These are phyloP conservation scores for Gallinago solitaria DNA, from an alignment of 2,797 vertebrate genomes.

Conservation along the genomic window DNA sequence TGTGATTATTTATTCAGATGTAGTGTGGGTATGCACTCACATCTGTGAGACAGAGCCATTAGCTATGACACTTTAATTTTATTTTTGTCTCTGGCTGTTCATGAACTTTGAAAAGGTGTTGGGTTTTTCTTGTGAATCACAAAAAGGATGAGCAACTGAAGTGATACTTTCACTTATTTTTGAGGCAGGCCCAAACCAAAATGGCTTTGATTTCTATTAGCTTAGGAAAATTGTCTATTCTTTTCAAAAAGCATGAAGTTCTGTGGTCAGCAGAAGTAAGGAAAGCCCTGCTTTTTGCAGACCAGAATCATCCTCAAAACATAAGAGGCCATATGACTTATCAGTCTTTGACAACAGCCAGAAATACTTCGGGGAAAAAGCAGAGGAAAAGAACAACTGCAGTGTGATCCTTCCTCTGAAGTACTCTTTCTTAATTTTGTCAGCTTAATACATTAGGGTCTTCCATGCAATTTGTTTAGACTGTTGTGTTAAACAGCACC, in stretches of 20 bases:
- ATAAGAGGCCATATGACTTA: background rate
- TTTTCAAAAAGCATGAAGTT: background rate
- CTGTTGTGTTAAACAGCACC: background rate
- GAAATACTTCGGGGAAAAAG: background rate
- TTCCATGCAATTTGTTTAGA: background rate
- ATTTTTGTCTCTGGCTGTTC: background rate
- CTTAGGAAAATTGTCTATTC: background rate
- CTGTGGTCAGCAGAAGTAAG: background rate
- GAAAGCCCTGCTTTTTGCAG: background rate
- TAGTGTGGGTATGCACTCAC: background rate
- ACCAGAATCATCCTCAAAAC: background rate
- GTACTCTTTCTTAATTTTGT: background rate
- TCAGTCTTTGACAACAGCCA: background rate
- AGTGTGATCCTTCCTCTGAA: background rate
- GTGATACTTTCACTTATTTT: background rate
- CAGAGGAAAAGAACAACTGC: background rate
- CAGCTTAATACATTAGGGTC: background rate
- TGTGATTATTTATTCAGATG: background rate
- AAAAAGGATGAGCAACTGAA: background rate
- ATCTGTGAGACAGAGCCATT: background rate
- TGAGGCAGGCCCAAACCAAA: background rate
- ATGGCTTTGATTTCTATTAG: background rate
- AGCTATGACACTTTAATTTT: background rate
- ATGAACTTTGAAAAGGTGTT: background rate
- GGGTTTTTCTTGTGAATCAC: background rate